Percentiles rank a stretch among this genome's conserved stretches.
Conservation (phyloP, 2,888 invertebrate species). For the Amiota communis region DNA sequence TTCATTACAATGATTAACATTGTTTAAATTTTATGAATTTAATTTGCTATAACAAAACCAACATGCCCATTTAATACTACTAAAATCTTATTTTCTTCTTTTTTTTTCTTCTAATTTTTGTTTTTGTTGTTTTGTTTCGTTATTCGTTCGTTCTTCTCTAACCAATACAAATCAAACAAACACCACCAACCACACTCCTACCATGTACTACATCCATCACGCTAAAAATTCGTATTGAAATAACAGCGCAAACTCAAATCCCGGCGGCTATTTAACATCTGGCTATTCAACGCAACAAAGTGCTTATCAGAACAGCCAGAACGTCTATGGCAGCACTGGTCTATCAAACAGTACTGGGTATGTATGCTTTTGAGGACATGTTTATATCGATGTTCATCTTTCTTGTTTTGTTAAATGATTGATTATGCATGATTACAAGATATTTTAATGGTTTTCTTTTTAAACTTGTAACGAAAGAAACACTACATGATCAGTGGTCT, state of each 20-base stretch:
- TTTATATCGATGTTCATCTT: background rate
- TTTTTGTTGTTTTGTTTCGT: constrained; percentile 5
- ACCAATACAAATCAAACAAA: constrained; percentile 16
- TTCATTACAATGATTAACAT: constrained; percentile 14
- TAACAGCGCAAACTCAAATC: constrained; percentile 72
- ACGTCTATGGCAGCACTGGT: constrained; percentile 73
- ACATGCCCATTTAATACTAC: constrained; percentile 11
- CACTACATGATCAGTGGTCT: background rate
- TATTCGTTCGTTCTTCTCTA: constrained; percentile 24
- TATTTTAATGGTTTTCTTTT: too few species aligned
- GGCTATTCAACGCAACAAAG: constrained; percentile 73
- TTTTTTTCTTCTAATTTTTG: background rate
- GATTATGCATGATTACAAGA: constrained; percentile 18
- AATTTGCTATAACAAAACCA: constrained; percentile 14
- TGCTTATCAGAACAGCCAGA: constrained; percentile 74
- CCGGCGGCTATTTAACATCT: constrained; percentile 73
- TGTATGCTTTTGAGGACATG: constrained; percentile 48
- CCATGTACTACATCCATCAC: constrained; percentile 32
- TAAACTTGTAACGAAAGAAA: too few species aligned
- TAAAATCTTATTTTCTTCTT: constrained; percentile 39
- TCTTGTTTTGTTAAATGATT: constrained; percentile 21
- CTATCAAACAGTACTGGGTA: constrained; percentile 73
- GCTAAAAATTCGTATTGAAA: constrained; percentile 30
- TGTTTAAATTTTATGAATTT: constrained; percentile 24
- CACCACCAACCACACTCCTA: constrained; percentile 17